These are phyloP conservation scores for Pyrrhura leucotis DNA, from an alignment of 2,797 vertebrate species.

Conservation along the genomic window DNA sequence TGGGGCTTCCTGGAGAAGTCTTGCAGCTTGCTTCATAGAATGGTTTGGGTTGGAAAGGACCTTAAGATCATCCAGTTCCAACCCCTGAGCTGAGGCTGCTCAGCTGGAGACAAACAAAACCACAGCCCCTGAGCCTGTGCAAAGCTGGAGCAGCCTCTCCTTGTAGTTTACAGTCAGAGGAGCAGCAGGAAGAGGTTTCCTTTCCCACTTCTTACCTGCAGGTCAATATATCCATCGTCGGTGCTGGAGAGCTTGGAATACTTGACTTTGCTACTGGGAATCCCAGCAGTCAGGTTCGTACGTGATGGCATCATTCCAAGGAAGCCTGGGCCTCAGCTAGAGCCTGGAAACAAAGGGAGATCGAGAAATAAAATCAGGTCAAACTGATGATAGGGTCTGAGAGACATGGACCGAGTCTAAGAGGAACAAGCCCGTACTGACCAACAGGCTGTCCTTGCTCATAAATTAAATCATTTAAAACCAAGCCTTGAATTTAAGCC, in stretches of 20 bases:
- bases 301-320: conserved; percentile 86
- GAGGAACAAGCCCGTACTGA: neutral
- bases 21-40: neutral
- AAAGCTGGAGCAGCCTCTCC: neutral
- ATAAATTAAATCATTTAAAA: neutral
- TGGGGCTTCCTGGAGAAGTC: neutral
- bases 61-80: neutral
- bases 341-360: neutral
- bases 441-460: neutral
- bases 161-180: fast-evolving
- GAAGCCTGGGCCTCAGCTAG: conserved; percentile 25
- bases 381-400: fast-evolving
- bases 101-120: fast-evolving
- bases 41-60: neutral
- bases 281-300: conserved; percentile 80
- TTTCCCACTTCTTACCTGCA: conserved; percentile 82
- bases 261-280: conserved; percentile 85
- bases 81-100: neutral
- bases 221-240: conserved; percentile 94
- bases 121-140: neutral
- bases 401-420: fast-evolving
- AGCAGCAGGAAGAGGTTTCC: neutral
- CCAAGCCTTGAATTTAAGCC: neutral
- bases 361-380: neutral
- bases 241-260: conserved; percentile 91